Evolutionary conservation across 2,113 vertebrate genomes (phyloP).

Genomic region (Tiliqua scincoides): DNA sequence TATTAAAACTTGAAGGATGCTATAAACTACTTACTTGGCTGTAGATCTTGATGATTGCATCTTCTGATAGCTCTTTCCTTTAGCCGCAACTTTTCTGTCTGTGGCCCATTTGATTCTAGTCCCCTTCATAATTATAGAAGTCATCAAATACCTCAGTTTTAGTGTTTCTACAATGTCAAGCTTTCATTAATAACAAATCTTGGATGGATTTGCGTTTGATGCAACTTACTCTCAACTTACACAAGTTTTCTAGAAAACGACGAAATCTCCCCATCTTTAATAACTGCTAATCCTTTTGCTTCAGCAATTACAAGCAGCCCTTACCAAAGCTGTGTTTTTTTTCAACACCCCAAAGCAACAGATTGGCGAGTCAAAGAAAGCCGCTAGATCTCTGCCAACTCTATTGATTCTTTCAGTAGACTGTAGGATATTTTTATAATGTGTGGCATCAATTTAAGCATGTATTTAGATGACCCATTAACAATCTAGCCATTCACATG

Average conservation of each 20-base stretch:
- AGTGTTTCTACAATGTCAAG: not conserved
- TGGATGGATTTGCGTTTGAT: not conserved
- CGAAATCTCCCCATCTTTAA: not conserved
- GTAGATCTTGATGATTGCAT: not conserved
- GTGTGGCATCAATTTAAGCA: not conserved
- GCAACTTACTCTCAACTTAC: not conserved
- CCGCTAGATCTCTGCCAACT: not conserved
- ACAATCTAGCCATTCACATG: not conserved
- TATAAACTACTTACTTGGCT: not conserved
- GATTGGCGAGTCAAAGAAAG: not conserved
- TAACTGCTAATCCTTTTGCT: not conserved
- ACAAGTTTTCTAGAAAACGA: not conserved
- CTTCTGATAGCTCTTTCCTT: not conserved
- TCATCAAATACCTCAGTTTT: not conserved
- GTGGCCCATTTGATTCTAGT: not conserved
- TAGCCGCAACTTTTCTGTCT: not conserved
- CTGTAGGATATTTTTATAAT: not conserved
- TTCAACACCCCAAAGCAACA: not conserved
- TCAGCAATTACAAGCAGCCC: not conserved
- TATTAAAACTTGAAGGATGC: not conserved
- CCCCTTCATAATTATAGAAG: not conserved
- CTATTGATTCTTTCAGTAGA: not conserved
- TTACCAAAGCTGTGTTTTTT: not conserved
- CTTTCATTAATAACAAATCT: not conserved
- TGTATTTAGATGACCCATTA: not conserved